phyloP scores from a whole-genome alignment of 2,797 vertebrate genomes.

The Myiotriccus ornatus region DNA sequence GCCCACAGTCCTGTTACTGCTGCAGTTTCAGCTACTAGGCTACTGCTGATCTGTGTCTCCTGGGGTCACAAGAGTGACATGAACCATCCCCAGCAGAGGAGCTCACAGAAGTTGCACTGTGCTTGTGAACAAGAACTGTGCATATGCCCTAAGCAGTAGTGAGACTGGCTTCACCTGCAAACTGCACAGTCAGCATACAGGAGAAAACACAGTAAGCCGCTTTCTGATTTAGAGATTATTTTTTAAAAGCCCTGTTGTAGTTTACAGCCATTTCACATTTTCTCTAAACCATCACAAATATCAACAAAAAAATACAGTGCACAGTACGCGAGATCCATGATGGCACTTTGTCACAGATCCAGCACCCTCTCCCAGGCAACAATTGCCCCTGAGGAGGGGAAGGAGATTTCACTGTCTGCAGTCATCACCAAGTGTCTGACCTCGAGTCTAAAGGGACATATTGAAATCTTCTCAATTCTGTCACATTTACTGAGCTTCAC shows the following conservation, averaged over 20 bases:
- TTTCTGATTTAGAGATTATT: neutral
- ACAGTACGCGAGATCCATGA: neutral
- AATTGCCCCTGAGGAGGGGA: neutral
- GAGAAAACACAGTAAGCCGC: neutral
- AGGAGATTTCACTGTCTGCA: neutral
- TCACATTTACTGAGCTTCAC: neutral
- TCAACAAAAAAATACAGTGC: neutral
- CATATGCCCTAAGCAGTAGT: neutral
- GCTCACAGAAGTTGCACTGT: neutral
- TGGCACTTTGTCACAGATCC: neutral
- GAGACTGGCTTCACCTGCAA: neutral
- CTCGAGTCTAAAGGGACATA: neutral
- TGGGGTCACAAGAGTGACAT: neutral
- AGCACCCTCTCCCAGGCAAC: neutral
- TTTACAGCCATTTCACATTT: neutral
- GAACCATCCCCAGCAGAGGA: neutral
- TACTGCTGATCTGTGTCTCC: neutral
- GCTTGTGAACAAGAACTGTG: neutral
- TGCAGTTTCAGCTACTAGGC: neutral
- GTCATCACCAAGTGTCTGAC: neutral
- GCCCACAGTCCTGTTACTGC: accelerated
- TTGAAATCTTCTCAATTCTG: neutral
- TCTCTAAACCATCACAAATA: neutral
- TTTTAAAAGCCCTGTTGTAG: neutral
- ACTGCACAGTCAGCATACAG: neutral